Conservation (phyloP, 2,888 invertebrate genomes). For the Steinernema carpocapsae region DNA sequence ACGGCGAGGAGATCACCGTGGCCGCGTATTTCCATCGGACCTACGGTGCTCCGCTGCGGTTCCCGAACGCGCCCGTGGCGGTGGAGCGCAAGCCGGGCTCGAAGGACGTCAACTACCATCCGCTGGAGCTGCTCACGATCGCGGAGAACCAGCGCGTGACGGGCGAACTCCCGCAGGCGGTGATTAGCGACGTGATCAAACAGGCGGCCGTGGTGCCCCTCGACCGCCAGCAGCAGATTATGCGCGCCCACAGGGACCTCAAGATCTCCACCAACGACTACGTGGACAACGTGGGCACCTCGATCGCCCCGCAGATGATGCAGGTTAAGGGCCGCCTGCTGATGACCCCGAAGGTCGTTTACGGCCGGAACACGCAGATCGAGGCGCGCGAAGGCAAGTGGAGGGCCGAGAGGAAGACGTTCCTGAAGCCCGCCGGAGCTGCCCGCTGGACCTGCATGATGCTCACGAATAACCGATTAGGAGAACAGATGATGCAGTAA, state of each 20-base stretch:
- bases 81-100: slow-evolving; percentile 8
- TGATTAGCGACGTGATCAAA: slow-evolving; percentile 1
- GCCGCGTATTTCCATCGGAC: background rate
- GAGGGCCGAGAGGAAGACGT: background rate
- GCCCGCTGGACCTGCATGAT: slow-evolving; percentile 8
- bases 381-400: background rate
- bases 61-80: background rate
- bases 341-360: background rate
- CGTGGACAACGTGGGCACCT: background rate
- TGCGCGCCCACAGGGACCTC: background rate
- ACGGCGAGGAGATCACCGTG: no score
- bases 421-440: no score
- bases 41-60: background rate
- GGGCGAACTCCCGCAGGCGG: slow-evolving; percentile 4
- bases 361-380: background rate
- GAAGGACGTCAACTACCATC: slow-evolving; percentile 10
- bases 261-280: background rate
- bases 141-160: slow-evolving; percentile 34
- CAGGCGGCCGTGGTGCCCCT: background rate
- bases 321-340: slow-evolving; percentile 1
- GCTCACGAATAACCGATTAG: background rate
- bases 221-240: background rate
- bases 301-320: background rate
- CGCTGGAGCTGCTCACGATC: slow-evolving; percentile 5
- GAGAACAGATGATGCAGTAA: background rate